These are phyloP conservation scores for Monopis laevigella DNA, from an alignment of 2,888 invertebrate species.

Conservation along the genomic window DNA sequence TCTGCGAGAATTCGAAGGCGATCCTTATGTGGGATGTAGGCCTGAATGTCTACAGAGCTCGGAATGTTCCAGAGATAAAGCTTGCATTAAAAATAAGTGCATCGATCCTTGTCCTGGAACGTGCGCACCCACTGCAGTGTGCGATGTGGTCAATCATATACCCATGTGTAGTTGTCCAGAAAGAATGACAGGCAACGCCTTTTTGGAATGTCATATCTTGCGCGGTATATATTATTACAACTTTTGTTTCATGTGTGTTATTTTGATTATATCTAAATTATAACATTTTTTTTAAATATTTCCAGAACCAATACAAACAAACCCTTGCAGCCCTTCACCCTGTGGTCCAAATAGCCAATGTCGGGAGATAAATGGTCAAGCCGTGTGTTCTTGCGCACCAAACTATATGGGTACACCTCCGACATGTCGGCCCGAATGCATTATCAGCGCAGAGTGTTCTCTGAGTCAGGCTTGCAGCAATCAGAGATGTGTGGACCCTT, in stretches of 20 bases:
- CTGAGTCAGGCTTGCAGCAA: constrained; percentile 76
- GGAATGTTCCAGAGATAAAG: constrained; percentile 75
- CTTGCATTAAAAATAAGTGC: constrained; percentile 80
- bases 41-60: constrained; percentile 82
- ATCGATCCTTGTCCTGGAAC: constrained; percentile 81
- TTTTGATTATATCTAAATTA: constrained; percentile 1
- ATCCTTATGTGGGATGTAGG: constrained; percentile 79
- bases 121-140: constrained; percentile 78
- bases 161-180: constrained; percentile 70
- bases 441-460: constrained; percentile 76
- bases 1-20: constrained; percentile 76
- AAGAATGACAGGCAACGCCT: constrained; percentile 76
- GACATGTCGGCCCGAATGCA: constrained; percentile 77
- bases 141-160: constrained; percentile 73
- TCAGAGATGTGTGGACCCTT: constrained; percentile 78
- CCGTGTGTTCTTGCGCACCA: constrained; percentile 74
- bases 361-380: constrained; percentile 69
- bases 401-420: constrained; percentile 73
- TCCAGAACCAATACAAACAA: constrained; percentile 58
- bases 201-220: constrained; percentile 67
- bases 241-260: neutral
- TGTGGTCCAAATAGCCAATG: constrained; percentile 74
- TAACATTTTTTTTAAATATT: constrained; percentile 17
- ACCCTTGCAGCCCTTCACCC: constrained; percentile 72
- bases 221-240: constrained; percentile 49